Conservation (phyloP, 2,797 vertebrate genomes). For the Crocidura indochinensis region DNA sequence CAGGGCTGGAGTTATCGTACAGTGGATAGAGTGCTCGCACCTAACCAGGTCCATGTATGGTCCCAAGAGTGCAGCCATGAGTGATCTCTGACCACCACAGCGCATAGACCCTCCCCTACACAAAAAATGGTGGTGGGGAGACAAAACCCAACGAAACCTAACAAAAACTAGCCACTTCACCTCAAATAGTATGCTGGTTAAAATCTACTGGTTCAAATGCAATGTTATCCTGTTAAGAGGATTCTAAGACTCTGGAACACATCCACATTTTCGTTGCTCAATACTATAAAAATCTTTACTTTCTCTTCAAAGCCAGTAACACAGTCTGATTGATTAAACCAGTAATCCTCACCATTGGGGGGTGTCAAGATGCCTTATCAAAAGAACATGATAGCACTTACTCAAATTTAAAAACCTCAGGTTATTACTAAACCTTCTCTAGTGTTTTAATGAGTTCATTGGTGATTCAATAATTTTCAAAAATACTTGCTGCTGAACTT, state of each 20-base stretch:
- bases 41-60: too few relatives aligned
- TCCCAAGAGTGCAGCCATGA: too few relatives aligned
- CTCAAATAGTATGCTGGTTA: slow-evolving; percentile 3
- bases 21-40: too few relatives aligned
- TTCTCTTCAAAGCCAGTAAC: slow-evolving; percentile 49
- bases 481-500: too few relatives aligned
- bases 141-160: not conserved
- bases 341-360: not conserved
- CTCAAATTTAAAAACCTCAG: slow-evolving; percentile 8
- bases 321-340: slow-evolving; percentile 48
- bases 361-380: slow-evolving; percentile 33
- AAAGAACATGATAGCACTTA: not conserved
- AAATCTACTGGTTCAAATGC: slow-evolving; percentile 65
- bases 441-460: too few relatives aligned
- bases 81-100: too few relatives aligned
- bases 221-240: slow-evolving; percentile 58
- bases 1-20: too few relatives aligned
- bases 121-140: too few relatives aligned
- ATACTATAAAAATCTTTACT: slow-evolving; percentile 40
- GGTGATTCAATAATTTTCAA: too few relatives aligned
- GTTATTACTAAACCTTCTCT: not conserved
- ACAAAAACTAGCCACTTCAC: slow-evolving; percentile 20
- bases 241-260: slow-evolving; percentile 50
- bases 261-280: slow-evolving; percentile 48
- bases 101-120: too few relatives aligned